Base-by-base conservation (phyloP, 2,797 vertebrate genomes). In the Carapus acus region DNA sequence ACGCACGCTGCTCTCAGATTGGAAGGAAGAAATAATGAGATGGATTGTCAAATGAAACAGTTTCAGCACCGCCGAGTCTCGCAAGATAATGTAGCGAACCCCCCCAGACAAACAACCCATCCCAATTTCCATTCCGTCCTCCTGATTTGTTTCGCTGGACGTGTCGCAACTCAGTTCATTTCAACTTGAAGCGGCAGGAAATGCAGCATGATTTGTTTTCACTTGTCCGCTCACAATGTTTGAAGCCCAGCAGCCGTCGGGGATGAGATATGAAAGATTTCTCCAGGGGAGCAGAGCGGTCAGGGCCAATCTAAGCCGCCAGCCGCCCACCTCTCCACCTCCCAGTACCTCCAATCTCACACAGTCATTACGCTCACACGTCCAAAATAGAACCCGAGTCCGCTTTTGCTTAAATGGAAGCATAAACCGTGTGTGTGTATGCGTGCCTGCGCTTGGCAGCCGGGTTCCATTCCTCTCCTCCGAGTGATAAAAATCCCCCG, bases 161-260 rank as follows among this genome's bases (percentile, higher is more conserved):
- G 6, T 54, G 69, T 79, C 78, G 68, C 58, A 62, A 65, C 44
- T 41, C 4, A 27, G 5, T 27, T 4, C 24, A 42, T 71, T 59
- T 70, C 39, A 19, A 71, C 58, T 65, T 64, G 62, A 69, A 42
- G 43, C 23, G 52, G 19, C 42, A 49, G 48, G 24, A 33, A 63
- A 78, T 78, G 24, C 67, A 51, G 61, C 34, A 37, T 67, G 49
- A 73, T 75, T 79, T 67, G 62, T 52, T 71, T 77, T 67, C 51
- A 53, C 40, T 72, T 67, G 67, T 68, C 60, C 50, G 12, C 60
- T 60, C 54, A 48, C 55, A 72, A 73, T 72, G 67, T 71, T 60
- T 61, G 69, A 65, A 53, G 69, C 62, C 58, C 77, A 65, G 52
- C 42, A 2, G 33, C 15, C 62, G 60, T 72, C 50, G 47, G 54